phyloP scores from a whole-genome alignment of 2,113 vertebrate genomes.

The Thamnophis sirtalis region DNA sequence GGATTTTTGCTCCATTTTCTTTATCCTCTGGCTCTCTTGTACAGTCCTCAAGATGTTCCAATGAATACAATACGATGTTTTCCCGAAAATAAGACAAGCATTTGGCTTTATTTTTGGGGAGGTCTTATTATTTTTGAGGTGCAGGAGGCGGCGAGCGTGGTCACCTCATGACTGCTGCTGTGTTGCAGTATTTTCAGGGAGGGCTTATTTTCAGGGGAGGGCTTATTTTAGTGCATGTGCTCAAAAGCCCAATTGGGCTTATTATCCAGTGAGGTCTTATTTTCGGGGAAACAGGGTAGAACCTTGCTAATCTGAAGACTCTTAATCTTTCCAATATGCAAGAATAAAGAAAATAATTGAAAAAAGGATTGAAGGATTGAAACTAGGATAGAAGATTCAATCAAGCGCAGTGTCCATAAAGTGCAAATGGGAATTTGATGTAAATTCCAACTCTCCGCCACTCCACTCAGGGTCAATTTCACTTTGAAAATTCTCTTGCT shows the following conservation, averaged over 20 bases:
- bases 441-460: neutral
- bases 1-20: neutral
- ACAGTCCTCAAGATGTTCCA: neutral
- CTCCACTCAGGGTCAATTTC: neutral
- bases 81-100: too few species aligned
- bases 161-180: too few species aligned
- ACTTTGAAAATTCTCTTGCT: neutral
- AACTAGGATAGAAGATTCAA: neutral
- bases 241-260: too few species aligned
- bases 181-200: too few species aligned
- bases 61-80: neutral
- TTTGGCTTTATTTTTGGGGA: too few species aligned
- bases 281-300: neutral
- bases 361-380: too few species aligned
- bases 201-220: too few species aligned
- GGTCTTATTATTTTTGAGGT: too few species aligned
- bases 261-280: too few species aligned
- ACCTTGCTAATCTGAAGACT: neutral
- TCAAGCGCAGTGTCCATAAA: neutral
- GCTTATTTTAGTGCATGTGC: too few species aligned
- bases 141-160: too few species aligned
- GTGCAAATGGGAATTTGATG: neutral
- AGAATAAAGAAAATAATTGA: neutral
- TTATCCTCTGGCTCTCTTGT: neutral
- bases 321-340: neutral